A percentile compares a stretch with the other conserved stretches of the same genome.
These are phyloP conservation scores for Drusus annulatus DNA, from an alignment of 1,140 invertebrate genomes.

Conservation along the genomic window DNA sequence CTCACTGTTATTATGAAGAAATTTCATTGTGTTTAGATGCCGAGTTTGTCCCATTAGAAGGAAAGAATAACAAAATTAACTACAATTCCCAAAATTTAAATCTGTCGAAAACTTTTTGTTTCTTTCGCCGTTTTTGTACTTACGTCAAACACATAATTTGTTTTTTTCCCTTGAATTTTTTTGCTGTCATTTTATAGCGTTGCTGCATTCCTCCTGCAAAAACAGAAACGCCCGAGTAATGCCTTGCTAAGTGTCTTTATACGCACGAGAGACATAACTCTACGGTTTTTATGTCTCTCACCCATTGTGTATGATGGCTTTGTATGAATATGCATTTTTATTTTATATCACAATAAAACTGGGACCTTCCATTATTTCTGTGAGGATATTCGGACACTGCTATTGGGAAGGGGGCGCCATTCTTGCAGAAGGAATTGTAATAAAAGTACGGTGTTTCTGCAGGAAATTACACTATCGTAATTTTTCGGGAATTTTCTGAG, in stretches of 20 bases:
- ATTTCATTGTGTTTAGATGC: no score
- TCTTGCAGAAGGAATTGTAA: conserved; percentile 23
- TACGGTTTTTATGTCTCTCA: conserved; percentile 57
- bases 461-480: conserved; percentile 35
- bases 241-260: conserved; percentile 56
- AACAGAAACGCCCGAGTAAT: conserved; percentile 37
- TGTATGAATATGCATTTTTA: conserved; percentile 60
- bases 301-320: conserved; percentile 54
- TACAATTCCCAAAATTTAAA: no score
- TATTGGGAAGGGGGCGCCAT: conserved; percentile 6
- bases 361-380: conserved; percentile 56
- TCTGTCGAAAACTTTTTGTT: no score
- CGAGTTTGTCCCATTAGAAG: no score
- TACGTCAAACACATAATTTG: no score
- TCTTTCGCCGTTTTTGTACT: no score
- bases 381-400: conserved; percentile 49
- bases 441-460: conserved; percentile 36
- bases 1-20: no score
- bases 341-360: conserved; percentile 58
- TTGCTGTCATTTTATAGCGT: not conserved
- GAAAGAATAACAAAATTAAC: no score
- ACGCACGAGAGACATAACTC: conserved; percentile 48
- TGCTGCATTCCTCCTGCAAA: not conserved
- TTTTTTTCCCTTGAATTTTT: no score
- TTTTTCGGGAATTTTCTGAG: conserved; percentile 8